Evolutionary conservation across 2,113 vertebrate species (phyloP).

Genomic region (Microcebus griseorufus): DNA sequence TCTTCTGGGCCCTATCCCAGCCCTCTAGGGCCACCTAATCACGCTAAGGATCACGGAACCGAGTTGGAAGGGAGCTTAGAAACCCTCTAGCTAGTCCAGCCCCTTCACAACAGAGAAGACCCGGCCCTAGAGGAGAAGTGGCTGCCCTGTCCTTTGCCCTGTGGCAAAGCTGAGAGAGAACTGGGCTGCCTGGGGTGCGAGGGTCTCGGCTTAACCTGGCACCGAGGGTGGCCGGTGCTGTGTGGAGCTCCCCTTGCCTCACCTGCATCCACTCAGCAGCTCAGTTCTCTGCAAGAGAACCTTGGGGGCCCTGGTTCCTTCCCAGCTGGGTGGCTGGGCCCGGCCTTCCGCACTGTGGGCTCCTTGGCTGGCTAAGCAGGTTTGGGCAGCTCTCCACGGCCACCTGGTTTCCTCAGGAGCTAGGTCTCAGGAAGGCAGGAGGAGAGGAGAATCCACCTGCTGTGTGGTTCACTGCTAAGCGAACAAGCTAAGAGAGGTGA

Average conservation of each 20-base stretch:
- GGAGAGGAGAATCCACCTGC: background rate
- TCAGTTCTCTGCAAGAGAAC: background rate
- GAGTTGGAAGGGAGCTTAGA: background rate
- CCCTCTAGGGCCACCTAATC: background rate
- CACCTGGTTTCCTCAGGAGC: background rate
- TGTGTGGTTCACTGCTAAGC: background rate
- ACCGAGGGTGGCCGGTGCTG: background rate
- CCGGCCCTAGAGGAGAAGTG: background rate
- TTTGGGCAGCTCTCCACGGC: background rate
- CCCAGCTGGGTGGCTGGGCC: rapidly evolving
- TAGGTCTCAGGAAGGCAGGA: background rate
- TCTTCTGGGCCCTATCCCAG: background rate
- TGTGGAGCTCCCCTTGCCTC: background rate
- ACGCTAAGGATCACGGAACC: background rate
- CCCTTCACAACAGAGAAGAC: background rate
- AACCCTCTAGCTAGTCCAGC: background rate
- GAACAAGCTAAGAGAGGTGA: background rate
- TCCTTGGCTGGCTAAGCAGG: rapidly evolving
- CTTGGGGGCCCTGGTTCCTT: background rate
- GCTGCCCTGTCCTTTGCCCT: background rate
- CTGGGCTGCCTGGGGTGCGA: no score
- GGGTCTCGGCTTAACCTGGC: rapidly evolving
- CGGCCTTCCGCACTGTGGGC: background rate
- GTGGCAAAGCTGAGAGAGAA: background rate
- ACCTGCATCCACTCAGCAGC: background rate